These are phyloP conservation scores for Amphiura filiformis DNA, from an alignment of 35 echinoderm and acorn worm species.

Conservation along the genomic window DNA sequence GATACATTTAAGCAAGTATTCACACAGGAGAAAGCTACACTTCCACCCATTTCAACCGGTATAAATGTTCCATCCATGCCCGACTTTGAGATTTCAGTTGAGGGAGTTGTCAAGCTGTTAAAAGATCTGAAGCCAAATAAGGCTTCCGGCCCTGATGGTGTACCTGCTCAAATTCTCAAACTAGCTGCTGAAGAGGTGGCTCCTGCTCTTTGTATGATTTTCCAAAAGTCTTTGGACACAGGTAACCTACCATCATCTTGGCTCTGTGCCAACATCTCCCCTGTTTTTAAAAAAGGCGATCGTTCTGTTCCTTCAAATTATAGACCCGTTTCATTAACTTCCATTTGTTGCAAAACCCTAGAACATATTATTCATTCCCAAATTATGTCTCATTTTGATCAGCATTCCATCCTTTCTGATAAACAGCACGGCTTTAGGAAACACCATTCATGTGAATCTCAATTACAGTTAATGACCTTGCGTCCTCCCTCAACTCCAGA, in stretches of 20 bases:
- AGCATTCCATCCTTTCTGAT: neutral
- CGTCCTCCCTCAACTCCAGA: neutral
- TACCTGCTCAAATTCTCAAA: neutral
- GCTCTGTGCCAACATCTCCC: neutral
- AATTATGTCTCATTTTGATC: neutral
- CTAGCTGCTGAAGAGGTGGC: neutral
- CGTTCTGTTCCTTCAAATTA: neutral
- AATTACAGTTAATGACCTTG: constrained; percentile 31
- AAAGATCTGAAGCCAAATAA: neutral
- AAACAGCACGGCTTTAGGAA: constrained; percentile 21
- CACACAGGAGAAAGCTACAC: neutral
- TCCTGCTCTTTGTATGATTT: neutral
- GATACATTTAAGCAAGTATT: neutral
- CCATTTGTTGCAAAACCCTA: constrained; percentile 16
- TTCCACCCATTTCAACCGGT: neutral
- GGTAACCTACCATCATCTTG: constrained; percentile 20
- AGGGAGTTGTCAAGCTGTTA: neutral
- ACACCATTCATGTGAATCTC: constrained; percentile 25
- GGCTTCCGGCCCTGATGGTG: neutral
- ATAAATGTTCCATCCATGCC: neutral
- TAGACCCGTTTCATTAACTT: neutral
- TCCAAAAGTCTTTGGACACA: constrained; percentile 3
- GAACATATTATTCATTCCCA: constrained; percentile 22
- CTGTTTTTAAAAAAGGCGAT: constrained; percentile 31
- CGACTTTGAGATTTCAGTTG: neutral